Base-by-base conservation (phyloP, 2,797 vertebrate species). In the Halcyon badia region DNA sequence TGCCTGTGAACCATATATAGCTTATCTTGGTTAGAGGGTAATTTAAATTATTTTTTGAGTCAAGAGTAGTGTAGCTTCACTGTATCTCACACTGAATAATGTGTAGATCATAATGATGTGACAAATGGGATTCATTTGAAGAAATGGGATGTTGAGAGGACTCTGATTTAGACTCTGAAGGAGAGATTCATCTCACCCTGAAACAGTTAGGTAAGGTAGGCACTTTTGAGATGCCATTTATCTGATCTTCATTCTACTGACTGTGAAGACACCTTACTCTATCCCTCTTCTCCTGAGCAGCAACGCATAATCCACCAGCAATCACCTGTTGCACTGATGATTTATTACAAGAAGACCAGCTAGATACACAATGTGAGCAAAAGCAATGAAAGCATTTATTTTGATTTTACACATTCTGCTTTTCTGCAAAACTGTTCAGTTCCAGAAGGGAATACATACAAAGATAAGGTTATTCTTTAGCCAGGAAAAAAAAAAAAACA, bases 401-500 rank as follows among this genome's bases (percentile, higher is more conserved):
- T 76, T n/a, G 7, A 18, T 84, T 88, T 89, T 79, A 60, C 12
- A 56, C 28, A 69, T 72, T 56, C n/a, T 71, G 13, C 10, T n/a
- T 83, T 88, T 87, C 91, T 88, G 22, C 30, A 84, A 69, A 95
- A 82, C 31, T 37, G 8, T 30, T 96, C 26, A 71, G 31, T 83
- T 96, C 80, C 56, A 88, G 48, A 81, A 89, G 30, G 56, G 31
- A 96, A 84, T 81, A 73, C 30, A 68, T 33, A 12, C 41, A 90
- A 72, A 79, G 35, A 20, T 41, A 61, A 87, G 54, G 87, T 41
- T 61, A 56, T 54, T 62, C 35, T 77, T 85, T 31, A 87, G 22
- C 35, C 62, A 72, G 48, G 25, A 62, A 73, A 77, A 35, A 62
- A 73, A 77, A 35, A 87, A 85, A 35, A 35, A 4, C 28, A 35